These are phyloP conservation scores for Lucilia cuprina DNA, from an alignment of 1,140 invertebrate species.

Conservation along the genomic window DNA sequence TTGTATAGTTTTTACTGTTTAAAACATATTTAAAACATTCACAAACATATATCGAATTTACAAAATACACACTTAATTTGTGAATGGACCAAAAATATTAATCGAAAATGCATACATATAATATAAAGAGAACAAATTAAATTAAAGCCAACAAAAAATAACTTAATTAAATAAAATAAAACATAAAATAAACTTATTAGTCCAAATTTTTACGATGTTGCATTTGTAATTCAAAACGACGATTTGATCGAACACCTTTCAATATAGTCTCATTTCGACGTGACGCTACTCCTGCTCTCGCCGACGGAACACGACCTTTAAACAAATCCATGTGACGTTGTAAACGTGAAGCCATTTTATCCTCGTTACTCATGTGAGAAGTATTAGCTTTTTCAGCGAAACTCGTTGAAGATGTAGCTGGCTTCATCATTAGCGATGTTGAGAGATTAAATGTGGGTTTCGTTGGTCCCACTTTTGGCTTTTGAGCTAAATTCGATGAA, in stretches of 20 bases:
- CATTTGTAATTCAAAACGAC: conserved; percentile 74
- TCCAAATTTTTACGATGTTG: conserved; percentile 59
- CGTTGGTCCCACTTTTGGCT: background rate
- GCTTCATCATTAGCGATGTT: background rate
- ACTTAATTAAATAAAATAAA: background rate
- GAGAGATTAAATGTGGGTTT: conserved; percentile 36
- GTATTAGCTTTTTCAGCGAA: background rate
- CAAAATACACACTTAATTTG: too few relatives aligned
- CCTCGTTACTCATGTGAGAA: background rate
- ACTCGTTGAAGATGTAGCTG: background rate
- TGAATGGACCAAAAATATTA: too few relatives aligned
- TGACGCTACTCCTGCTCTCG: conserved; percentile 36
- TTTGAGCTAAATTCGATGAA: background rate
- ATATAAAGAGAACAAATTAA: too few relatives aligned
- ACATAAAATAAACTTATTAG: conserved; percentile 33
- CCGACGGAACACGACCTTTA: conserved; percentile 41
- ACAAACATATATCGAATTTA: too few relatives aligned
- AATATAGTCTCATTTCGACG: conserved; percentile 64
- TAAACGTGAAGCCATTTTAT: conserved; percentile 43
- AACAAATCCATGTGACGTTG: conserved; percentile 56
- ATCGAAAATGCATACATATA: too few relatives aligned
- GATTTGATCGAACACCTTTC: conserved; percentile 70
- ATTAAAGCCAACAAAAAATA: background rate
- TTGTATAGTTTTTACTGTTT: too few relatives aligned
- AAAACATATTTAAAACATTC: too few relatives aligned